These are phyloP conservation scores for Tetragnatha versicolor DNA, from an alignment of 1,140 invertebrate genomes.

Conservation along the genomic window DNA sequence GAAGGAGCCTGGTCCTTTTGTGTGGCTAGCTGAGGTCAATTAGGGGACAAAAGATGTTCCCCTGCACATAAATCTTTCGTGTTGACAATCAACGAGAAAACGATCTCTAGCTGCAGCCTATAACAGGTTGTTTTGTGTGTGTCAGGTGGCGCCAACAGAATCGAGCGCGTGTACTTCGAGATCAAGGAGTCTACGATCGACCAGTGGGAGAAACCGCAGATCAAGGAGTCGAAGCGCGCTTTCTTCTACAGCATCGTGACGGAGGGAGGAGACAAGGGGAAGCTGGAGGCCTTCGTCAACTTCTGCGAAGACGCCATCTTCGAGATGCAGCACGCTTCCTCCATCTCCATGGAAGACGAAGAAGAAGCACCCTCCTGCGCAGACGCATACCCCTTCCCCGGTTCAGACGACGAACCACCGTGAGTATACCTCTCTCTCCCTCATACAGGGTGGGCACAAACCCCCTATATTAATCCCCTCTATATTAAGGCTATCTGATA, in stretches of 20 bases:
- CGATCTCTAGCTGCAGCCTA: no score
- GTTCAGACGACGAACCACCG: constrained; percentile 59
- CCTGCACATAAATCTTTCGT: no score
- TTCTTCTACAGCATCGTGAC: constrained; percentile 99
- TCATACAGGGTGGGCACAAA: no score
- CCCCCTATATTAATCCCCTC: no score
- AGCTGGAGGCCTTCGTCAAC: constrained; percentile 98
- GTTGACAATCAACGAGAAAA: no score
- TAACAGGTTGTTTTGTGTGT: no score
- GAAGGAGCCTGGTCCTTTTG: no score
- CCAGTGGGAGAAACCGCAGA: constrained; percentile 99
- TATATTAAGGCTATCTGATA: background rate
- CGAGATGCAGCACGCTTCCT: constrained; percentile 99
- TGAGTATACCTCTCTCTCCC: no score
- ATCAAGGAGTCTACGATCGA: constrained; percentile 99
- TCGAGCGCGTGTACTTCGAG: constrained; percentile 99
- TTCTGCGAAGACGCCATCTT: constrained; percentile 99
- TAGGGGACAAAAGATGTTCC: no score
- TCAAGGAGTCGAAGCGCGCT: constrained; percentile 98
- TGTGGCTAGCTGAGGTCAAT: no score
- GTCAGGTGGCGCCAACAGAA: constrained; percentile 83
- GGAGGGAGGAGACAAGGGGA: constrained; percentile 99
- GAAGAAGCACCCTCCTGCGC: constrained; percentile 67
- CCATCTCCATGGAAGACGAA: constrained; percentile 92
- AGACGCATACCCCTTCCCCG: constrained; percentile 60